phyloP scores from a whole-genome alignment of 92 coral and sea anemone species.

The Porites rus region DNA sequence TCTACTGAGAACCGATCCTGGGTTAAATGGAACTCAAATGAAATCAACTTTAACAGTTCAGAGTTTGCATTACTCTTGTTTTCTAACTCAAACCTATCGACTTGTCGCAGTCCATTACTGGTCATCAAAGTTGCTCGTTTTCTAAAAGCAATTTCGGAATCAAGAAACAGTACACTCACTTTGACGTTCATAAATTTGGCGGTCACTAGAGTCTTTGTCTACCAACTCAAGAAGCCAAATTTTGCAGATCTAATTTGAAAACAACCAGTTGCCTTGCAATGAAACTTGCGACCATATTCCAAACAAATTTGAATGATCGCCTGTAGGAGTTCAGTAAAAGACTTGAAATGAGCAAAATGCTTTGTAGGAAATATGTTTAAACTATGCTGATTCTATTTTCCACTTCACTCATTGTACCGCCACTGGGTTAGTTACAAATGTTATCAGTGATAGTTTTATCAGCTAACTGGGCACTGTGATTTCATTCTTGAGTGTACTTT shows the following conservation, averaged over 20 bases:
- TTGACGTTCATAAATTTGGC: not conserved
- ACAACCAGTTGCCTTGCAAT: too few species aligned
- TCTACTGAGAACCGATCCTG: too few species aligned
- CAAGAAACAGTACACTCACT: not conserved
- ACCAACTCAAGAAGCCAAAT: not conserved
- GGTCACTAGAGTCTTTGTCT: not conserved
- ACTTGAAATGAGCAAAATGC: not conserved
- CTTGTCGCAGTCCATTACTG: not conserved
- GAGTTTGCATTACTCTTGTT: not conserved
- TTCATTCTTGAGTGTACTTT: not conserved
- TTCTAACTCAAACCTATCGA: not conserved
- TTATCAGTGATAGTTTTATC: not conserved
- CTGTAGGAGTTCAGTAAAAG: not conserved
- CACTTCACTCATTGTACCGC: not conserved
- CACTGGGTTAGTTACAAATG: not conserved
- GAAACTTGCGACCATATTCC: not conserved
- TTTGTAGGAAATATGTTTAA: not conserved
- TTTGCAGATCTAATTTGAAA: too few species aligned
- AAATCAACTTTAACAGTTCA: too few species aligned
- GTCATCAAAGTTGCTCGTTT: not conserved
- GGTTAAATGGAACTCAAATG: not conserved
- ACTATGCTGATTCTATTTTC: not conserved
- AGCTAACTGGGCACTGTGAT: not conserved
- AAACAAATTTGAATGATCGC: not conserved
- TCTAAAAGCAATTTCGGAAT: too few species aligned